Conservation (phyloP, 2,888 invertebrate species). For the Oxycera nigricornis region DNA sequence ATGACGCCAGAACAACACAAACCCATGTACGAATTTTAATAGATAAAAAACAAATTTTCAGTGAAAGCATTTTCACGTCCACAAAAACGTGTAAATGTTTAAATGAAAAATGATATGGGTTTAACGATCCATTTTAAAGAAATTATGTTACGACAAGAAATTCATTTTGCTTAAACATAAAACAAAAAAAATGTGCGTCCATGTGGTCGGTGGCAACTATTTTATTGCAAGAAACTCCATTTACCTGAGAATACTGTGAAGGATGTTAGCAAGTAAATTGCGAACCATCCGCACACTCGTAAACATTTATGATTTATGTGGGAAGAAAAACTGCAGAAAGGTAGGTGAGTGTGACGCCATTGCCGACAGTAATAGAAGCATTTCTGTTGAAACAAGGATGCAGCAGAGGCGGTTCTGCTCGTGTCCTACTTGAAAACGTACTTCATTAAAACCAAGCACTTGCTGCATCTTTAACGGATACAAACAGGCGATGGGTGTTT, state of each 20-base stretch:
- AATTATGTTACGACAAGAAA: constrained; percentile 11
- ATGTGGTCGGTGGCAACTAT: neutral
- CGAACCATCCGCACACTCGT: neutral
- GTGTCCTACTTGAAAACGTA: neutral
- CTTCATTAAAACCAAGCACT: constrained; percentile 16
- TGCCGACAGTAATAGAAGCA: neutral
- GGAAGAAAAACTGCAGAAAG: neutral
- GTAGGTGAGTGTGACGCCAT: neutral
- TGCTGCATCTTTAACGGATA: neutral
- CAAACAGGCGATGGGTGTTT: neutral
- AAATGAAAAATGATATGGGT: neutral
- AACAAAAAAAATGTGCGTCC: neutral
- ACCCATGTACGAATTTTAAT: too few relatives aligned
- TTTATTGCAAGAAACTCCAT: neutral
- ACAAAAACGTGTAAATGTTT: neutral
- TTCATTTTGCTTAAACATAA: neutral
- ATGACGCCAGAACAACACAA: too few relatives aligned
- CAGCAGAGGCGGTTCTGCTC: neutral
- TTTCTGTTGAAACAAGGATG: neutral
- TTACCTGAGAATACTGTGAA: neutral
- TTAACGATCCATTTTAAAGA: constrained; percentile 1
- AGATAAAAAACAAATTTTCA: neutral
- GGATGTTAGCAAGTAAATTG: neutral
- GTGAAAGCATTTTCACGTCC: constrained; percentile 1
- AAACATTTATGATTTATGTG: constrained; percentile 7